A percentile compares a stretch with the other conserved stretches of the same genome.
Evolutionary conservation across 2,113 vertebrate species (phyloP).

Genomic region (Ammodytes marinus): DNA sequence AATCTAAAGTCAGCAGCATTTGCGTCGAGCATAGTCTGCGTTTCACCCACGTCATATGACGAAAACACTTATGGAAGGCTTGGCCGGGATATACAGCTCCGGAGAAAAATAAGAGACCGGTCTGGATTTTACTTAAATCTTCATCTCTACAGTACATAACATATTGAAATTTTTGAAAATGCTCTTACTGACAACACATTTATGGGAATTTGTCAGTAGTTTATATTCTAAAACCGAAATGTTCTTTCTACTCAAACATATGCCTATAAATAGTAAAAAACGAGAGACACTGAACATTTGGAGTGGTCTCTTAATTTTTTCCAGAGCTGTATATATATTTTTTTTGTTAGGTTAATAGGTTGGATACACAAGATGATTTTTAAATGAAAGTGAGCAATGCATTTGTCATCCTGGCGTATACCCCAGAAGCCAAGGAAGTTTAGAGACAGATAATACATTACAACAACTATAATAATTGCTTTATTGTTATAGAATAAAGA

Average conservation of each 20-base stretch:
- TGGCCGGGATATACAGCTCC: neutral
- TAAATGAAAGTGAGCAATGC: neutral
- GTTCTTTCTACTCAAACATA: too few relatives aligned
- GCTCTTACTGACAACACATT: too few relatives aligned
- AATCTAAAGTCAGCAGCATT: constrained; percentile 45
- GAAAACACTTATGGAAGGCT: constrained; percentile 2
- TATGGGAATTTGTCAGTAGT: too few relatives aligned
- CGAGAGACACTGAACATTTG: too few relatives aligned
- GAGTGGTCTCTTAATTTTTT: neutral
- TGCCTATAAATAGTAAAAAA: too few relatives aligned
- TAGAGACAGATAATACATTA: neutral
- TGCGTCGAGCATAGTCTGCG: constrained; percentile 9
- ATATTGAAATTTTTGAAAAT: too few relatives aligned
- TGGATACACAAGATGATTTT: neutral
- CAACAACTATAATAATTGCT: neutral
- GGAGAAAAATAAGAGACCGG: too few relatives aligned
- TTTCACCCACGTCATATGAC: constrained; percentile 13
- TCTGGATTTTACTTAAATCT: too few relatives aligned
- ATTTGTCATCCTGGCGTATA: neutral
- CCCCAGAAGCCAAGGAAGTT: neutral
- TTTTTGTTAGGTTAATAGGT: too few relatives aligned
- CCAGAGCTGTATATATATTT: neutral
- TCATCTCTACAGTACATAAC: too few relatives aligned
- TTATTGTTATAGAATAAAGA: neutral
- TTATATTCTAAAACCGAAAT: too few relatives aligned